Evolutionary conservation across 2,797 vertebrate species (phyloP).

Genomic region (Clarias laeviceps): DNA sequence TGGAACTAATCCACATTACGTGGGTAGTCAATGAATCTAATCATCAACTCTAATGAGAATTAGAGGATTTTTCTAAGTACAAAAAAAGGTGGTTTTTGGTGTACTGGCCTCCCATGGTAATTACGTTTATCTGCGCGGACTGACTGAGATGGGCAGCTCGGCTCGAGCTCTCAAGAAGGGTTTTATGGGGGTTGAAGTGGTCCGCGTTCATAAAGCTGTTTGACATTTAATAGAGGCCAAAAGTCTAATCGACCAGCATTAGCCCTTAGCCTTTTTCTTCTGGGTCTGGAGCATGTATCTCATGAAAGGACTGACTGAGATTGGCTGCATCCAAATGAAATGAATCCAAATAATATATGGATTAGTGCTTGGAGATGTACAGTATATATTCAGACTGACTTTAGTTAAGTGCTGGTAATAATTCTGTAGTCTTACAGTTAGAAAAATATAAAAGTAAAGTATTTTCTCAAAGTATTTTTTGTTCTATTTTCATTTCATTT

Average conservation of each 20-base stretch:
- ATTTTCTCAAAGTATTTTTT: no score
- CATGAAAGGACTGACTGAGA: slow-evolving; percentile 43
- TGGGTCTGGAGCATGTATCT: slow-evolving; percentile 28
- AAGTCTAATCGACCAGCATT: slow-evolving; percentile 46
- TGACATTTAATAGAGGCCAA: slow-evolving; percentile 44
- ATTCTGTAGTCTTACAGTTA: no score
- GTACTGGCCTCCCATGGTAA: slow-evolving; percentile 1
- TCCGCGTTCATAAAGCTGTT: slow-evolving; percentile 39
- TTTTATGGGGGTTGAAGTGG: slow-evolving; percentile 44
- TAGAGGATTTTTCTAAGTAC: background rate
- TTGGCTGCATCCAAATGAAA: background rate
- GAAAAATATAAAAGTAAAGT: no score
- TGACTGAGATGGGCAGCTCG: slow-evolving; percentile 23
- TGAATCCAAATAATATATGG: slow-evolving; percentile 3
- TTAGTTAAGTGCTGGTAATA: background rate
- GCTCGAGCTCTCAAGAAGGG: slow-evolving; percentile 17
- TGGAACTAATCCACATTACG: slow-evolving; percentile 9
- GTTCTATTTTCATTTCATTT: no score
- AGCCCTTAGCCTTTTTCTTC: slow-evolving; percentile 28
- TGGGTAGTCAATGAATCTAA: slow-evolving; percentile 7
- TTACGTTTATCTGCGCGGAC: slow-evolving; percentile 21
- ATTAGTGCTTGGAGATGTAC: background rate
- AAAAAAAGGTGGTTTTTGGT: background rate
- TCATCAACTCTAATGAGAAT: slow-evolving; percentile 21
- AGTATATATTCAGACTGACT: background rate